Conservation (phyloP, 2,888 invertebrate species). For the Nymphalis urticae region DNA sequence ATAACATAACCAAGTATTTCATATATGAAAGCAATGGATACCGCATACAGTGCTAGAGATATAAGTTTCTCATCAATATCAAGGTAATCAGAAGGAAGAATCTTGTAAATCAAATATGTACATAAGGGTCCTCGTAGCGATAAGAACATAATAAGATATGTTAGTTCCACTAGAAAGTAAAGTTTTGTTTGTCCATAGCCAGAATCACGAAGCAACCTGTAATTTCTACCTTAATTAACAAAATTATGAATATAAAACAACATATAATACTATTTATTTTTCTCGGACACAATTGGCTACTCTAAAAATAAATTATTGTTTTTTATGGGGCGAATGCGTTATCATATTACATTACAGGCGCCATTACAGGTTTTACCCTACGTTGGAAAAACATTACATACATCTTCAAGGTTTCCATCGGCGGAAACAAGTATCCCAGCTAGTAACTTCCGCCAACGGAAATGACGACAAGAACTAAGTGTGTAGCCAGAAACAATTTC, state of each 20-base stretch:
- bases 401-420: too few species aligned
- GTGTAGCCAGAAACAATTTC: too few species aligned
- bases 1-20: conserved; percentile 68
- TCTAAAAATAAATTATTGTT: too few species aligned
- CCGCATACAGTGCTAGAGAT: conserved; percentile 62
- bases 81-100: conserved; percentile 65
- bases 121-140: conserved; percentile 77
- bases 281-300: too few species aligned
- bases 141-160: conserved; percentile 76
- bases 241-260: neutral
- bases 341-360: too few species aligned
- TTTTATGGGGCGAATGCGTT: too few species aligned
- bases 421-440: too few species aligned
- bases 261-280: neutral
- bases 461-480: too few species aligned
- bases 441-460: too few species aligned
- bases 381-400: too few species aligned
- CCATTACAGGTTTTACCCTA: too few species aligned
- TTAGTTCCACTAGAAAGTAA: conserved; percentile 72
- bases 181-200: conserved; percentile 71
- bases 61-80: conserved; percentile 66
- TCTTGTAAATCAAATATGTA: conserved; percentile 67
- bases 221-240: conserved; percentile 21
- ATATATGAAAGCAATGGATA: conserved; percentile 71
- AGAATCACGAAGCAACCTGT: conserved; percentile 76